Conservation (phyloP, 2,888 invertebrate species). For the Timandra comae region DNA sequence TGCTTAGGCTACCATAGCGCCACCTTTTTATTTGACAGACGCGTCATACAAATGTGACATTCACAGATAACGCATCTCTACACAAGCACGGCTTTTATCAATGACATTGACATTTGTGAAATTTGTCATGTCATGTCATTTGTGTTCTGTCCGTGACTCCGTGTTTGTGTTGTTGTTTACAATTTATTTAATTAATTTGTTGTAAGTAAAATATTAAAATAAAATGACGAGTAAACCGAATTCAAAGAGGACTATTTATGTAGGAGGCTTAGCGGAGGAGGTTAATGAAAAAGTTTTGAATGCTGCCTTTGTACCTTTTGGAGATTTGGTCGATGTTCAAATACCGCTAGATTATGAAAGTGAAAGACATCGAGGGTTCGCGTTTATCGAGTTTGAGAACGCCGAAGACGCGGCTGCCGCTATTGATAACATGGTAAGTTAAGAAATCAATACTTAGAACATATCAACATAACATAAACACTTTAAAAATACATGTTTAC, state of each 20-base stretch:
- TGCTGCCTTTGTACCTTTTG: conserved; percentile 98
- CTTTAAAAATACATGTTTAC: too few relatives aligned
- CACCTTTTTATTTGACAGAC: too few relatives aligned
- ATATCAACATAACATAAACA: too few relatives aligned
- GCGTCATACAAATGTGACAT: too few relatives aligned
- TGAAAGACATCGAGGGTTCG: conserved; percentile 98
- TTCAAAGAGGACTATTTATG: conserved; percentile 89
- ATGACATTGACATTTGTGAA: too few relatives aligned
- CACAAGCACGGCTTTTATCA: too few relatives aligned
- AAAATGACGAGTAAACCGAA: conserved; percentile 75
- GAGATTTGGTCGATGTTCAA: conserved; percentile 98
- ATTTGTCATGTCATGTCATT: too few relatives aligned
- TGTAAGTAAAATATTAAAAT: not conserved
- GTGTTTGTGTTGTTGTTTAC: not conserved
- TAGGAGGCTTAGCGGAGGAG: conserved; percentile 94
- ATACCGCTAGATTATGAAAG: conserved; percentile 98
- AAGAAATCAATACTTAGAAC: conserved; percentile 1
- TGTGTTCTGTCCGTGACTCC: too few relatives aligned
- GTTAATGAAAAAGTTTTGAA: conserved; percentile 96
- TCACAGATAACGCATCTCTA: too few relatives aligned
- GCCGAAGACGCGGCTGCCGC: conserved; percentile 99
- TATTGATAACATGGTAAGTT: conserved; percentile 96
- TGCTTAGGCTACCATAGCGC: too few relatives aligned
- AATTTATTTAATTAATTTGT: not conserved
- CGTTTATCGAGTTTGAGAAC: conserved; percentile 98